A percentile compares a stretch with the other conserved stretches of the same genome.
phyloP scores from a whole-genome alignment of 2,113 vertebrate genomes.

The Takifugu bimaculatus region DNA sequence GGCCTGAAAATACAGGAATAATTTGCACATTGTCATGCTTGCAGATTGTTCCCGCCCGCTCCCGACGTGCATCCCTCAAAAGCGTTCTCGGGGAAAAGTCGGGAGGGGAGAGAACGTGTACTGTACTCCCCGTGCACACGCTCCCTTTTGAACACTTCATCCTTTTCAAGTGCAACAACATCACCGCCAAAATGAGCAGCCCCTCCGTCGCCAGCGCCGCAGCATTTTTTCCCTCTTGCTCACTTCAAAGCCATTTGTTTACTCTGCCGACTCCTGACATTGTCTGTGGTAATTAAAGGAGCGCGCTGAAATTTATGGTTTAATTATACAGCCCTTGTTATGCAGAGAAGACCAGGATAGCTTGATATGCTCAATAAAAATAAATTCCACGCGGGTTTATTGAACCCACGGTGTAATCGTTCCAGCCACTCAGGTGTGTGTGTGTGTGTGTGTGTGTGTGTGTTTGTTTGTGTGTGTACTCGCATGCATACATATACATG shows the following conservation, averaged over 20 bases:
- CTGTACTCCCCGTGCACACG: constrained; percentile 47
- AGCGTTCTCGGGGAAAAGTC: constrained; percentile 48
- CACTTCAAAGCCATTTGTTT: constrained; percentile 76
- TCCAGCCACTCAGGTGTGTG: constrained; percentile 52
- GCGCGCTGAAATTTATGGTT: constrained; percentile 73
- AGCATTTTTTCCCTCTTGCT: constrained; percentile 48
- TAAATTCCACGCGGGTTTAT: constrained; percentile 72
- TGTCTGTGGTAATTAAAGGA: constrained; percentile 76
- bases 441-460: constrained; percentile 30
- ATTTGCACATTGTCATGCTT: constrained; percentile 45
- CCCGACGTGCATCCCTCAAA: constrained; percentile 52
- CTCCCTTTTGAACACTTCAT: constrained; percentile 63
- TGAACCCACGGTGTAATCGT: constrained; percentile 53
- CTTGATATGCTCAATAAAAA: constrained; percentile 75
- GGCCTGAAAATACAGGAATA: too few relatives aligned
- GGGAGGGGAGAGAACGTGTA: constrained; percentile 23
- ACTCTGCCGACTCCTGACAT: constrained; percentile 72
- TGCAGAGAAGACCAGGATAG: constrained; percentile 70
- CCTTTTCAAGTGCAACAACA: constrained; percentile 68
- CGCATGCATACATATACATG: constrained; percentile 24
- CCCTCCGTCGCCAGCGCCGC: constrained; percentile 58
- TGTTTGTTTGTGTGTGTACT: constrained; percentile 32
- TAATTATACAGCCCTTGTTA: constrained; percentile 77
- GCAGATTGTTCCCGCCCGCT: constrained; percentile 44
- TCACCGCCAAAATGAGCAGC: constrained; percentile 65